Evolutionary conservation across 2,888 invertebrate species (phyloP), one percentile per base, ranked within the genome.

Genomic region (Cataglyphis cursor): DNA sequence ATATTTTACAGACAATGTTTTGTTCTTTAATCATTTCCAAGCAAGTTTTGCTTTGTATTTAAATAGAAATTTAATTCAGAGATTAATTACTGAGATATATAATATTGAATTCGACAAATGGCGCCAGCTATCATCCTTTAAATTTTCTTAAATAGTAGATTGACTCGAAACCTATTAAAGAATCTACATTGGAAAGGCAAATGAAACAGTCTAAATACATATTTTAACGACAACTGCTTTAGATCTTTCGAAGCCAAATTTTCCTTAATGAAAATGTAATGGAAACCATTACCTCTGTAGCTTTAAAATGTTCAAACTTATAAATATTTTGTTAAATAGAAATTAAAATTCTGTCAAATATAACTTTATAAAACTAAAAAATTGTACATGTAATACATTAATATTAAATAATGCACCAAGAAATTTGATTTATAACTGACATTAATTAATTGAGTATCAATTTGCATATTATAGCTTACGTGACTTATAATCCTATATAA

Each of bases 91-190:
- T 28, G 24, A 70, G 18, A 59, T 59, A 35, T 28, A 61, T 72
- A 72, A 51, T 72, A 18, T 59, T 72, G 18, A 80, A 78, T 41
- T 70, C 41, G 21, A 59, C 44, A 78, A 78, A 70, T n/a, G 38
- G 21, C 8, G 51, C 31, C n/a, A 12, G 38, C 28, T n/a, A 31
- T 44, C 24, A 31, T 44, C 15, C 31, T 59, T 78, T 21, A 70
- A 59, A 59, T 78, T 70, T 59, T 57, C 59, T 18, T 1, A 10
- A 21, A 76, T 59, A 21, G 21, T 41, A 70, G 21, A 57, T 44
- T 44, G 76, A 65, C 28, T 48, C 48, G 18, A 68, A 57, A 78
- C 15, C 57, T 41, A 70, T 68, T 70, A 78, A 44, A 70, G 76
- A 31, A 57, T 57, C 35, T 31, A 18, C 31, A n/a, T 10, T 44